Base-by-base conservation (phyloP, 2,113 vertebrate genomes). In the Oceanites oceanicus region DNA sequence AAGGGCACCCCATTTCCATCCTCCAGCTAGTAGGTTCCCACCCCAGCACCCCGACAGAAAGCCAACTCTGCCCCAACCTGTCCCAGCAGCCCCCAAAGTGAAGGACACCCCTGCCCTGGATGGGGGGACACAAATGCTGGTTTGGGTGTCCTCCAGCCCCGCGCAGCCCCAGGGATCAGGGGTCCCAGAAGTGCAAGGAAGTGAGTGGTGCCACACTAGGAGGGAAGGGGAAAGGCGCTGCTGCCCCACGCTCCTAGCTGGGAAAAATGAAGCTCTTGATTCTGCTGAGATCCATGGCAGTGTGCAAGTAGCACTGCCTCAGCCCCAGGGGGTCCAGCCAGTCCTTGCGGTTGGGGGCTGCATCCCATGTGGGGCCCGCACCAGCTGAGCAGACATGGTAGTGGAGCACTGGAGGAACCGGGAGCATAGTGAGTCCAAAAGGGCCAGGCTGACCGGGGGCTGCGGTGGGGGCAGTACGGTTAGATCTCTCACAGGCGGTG, bases 231-330 rank as follows among this genome's bases (percentile, higher is more conserved):
- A 80, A 76, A 65, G 82, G 61, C 70, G 40, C 45, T 84, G 73
- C 65, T 72, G n/a, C 45, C 53, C 59, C 5, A 0, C 9, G 27
- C 22, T 88, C 63, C 98, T 98, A 98, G 76, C 98, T 98, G 42
- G 98, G 98, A 70, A 98, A 98, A 92, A 98, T 98, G 76, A 98
- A 98, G 63, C 96, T 98, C 86, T 97, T 98, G 77, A 98, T 97
- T 87, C 98, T 98, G 66, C 97, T 83, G 66, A 98, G 90, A 92
- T 97, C 98, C 97, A 98, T 94, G 70, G 98, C 95, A 36, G 97
- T 92, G 66, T 97, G 97, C 50, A 97, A 84, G 66, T 97, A 97
- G 71, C 98, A 98, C 20, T 98, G 97, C 65, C 96, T 97, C 56
- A 98, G 92, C 10, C 94, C 95, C n/a, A 95, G 63, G 4, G 95